These are phyloP conservation scores for Macrosiphum euphorbiae DNA, from an alignment of 2,888 invertebrate genomes.

Conservation along the genomic window DNA sequence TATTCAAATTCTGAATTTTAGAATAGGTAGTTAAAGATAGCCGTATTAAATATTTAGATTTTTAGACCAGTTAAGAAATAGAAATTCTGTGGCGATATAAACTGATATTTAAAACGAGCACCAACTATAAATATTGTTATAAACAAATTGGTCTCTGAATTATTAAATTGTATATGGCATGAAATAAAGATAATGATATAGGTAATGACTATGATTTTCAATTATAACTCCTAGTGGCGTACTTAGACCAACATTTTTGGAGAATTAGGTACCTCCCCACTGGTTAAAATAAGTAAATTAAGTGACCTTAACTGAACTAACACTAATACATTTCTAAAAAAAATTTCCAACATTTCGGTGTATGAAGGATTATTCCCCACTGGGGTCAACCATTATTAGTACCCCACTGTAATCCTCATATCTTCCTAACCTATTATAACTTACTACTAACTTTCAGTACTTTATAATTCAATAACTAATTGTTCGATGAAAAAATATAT, in stretches of 20 bases:
- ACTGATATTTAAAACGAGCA: not conserved
- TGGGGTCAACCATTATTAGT: too few relatives aligned
- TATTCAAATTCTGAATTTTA: not conserved
- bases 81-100: not conserved
- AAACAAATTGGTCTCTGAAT: not conserved
- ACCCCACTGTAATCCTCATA: too few relatives aligned
- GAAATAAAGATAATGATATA: not conserved
- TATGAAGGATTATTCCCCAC: too few relatives aligned
- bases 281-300: not conserved
- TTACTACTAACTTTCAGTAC: not conserved
- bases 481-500: not conserved
- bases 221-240: not conserved
- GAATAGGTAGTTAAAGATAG: not conserved
- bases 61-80: not conserved
- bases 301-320: not conserved
- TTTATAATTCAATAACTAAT: not conserved
- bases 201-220: not conserved
- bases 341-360: not conserved
- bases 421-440: not conserved
- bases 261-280: fast-evolving
- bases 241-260: not conserved
- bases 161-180: not conserved
- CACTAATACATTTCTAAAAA: not conserved
- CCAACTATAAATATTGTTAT: not conserved
- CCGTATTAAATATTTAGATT: not conserved